Evolutionary conservation across 2,797 vertebrate genomes (phyloP).

Genomic region (Phataginus tetradactyla): DNA sequence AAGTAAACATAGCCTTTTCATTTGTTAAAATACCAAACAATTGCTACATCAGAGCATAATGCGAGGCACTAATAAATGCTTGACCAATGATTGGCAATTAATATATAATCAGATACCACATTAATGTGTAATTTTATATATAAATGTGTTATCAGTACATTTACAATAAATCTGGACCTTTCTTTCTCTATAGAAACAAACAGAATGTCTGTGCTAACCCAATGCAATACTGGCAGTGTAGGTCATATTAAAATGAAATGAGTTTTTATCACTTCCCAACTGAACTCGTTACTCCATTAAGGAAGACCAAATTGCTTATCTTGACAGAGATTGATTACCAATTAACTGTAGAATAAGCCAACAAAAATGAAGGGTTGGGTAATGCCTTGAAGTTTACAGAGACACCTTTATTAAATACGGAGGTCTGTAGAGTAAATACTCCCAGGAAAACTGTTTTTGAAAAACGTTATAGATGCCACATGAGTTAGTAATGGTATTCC

Average conservation of each 20-base stretch:
- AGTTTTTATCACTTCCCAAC: conserved; percentile 75
- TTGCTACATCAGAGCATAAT: background rate
- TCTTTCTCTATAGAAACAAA: conserved; percentile 41
- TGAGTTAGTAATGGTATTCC: conserved; percentile 71
- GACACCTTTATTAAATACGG: conserved; percentile 81
- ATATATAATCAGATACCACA: background rate
- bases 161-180: conserved; percentile 16
- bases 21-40: background rate
- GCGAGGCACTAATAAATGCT: background rate
- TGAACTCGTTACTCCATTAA: conserved; percentile 73
- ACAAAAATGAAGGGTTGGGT: conserved; percentile 70
- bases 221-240: conserved; percentile 46
- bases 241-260: conserved; percentile 74
- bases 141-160: background rate
- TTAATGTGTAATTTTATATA: background rate
- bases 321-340: conserved; percentile 82
- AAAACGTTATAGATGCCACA: conserved; percentile 71
- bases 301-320: conserved; percentile 81
- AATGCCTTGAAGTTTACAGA: conserved; percentile 79
- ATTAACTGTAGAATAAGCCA: conserved; percentile 76
- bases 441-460: conserved; percentile 69
- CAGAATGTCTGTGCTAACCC: background rate
- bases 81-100: background rate
- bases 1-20: background rate
- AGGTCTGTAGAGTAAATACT: conserved; percentile 62